Percentiles rank a stretch among this genome's conserved stretches.
Conservation (phyloP, 2,888 invertebrate genomes). For the Phanerotoma sp. region DNA sequence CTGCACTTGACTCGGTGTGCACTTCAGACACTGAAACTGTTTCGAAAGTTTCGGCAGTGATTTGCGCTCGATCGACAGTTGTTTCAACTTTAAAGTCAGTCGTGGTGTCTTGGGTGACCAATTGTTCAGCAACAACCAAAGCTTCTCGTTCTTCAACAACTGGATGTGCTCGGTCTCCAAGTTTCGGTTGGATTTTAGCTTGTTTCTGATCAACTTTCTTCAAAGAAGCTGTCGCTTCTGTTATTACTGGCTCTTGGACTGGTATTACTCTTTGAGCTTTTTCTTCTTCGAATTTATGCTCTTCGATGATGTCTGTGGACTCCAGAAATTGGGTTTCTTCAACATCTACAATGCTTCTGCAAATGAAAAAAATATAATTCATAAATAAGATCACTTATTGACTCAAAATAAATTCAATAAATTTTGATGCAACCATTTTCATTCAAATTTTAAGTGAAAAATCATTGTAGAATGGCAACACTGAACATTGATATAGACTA, state of each 20-base stretch:
- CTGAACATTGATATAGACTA: not conserved
- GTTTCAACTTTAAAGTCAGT: slow-evolving; percentile 45
- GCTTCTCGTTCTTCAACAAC: slow-evolving; percentile 60
- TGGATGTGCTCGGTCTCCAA: slow-evolving; percentile 59
- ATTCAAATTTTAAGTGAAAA: too few species aligned
- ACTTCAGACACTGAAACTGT: slow-evolving; percentile 64
- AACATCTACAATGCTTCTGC: slow-evolving; percentile 60
- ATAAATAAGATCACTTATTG: not conserved
- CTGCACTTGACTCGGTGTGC: slow-evolving; percentile 61
- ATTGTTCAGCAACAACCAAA: slow-evolving; percentile 50
- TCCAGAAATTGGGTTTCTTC: slow-evolving; percentile 62
- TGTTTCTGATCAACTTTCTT: slow-evolving; percentile 67
- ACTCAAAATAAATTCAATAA: not conserved
- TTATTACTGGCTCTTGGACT: slow-evolving; percentile 64
- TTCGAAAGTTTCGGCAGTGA: slow-evolving; percentile 55
- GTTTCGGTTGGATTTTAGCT: slow-evolving; percentile 52
- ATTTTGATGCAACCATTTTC: too few species aligned
- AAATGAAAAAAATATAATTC: slow-evolving; percentile 15
- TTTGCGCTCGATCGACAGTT: slow-evolving; percentile 42
- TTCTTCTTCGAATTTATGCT: slow-evolving; percentile 53
- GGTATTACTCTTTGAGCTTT: slow-evolving; percentile 61
- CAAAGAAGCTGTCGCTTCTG: slow-evolving; percentile 65
- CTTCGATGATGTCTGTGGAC: slow-evolving; percentile 61
- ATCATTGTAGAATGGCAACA: too few species aligned
- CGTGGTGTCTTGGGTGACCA: slow-evolving; percentile 45